phyloP scores from a whole-genome alignment of 2,797 vertebrate genomes.

The Takifugu ocellatus region DNA sequence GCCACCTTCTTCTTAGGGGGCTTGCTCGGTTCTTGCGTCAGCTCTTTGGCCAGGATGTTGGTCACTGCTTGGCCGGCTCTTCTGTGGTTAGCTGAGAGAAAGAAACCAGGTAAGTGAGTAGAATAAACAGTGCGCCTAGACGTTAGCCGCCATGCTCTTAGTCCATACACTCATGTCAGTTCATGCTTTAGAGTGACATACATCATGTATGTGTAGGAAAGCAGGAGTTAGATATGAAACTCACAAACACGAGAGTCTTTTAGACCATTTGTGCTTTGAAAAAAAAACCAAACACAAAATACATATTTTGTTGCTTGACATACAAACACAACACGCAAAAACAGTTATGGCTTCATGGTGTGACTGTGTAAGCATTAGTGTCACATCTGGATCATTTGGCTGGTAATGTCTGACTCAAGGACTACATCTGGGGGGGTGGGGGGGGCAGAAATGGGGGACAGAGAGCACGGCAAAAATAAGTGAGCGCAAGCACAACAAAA shows the following conservation, averaged over 20 bases:
- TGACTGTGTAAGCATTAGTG: conserved; percentile 25
- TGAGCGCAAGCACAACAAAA: conserved; percentile 5
- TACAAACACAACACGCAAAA: conserved; percentile 1
- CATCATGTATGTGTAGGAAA: conserved; percentile 18
- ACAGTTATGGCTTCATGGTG: conserved; percentile 3
- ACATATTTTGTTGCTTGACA: neutral
- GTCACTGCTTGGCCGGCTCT: conserved; percentile 85
- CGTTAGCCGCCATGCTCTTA: neutral
- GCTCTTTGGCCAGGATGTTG: conserved; percentile 84
- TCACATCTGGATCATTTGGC: conserved; percentile 27
- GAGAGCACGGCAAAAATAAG: neutral
- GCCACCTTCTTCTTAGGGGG: conserved; percentile 42
- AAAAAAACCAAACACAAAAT: conserved; percentile 10
- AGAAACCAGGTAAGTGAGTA: conserved; percentile 25
- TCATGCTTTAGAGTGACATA: conserved; percentile 27
- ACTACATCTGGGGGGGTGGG: neutral
- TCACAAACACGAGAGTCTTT: neutral
- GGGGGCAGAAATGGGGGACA: neutral
- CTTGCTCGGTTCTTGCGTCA: conserved; percentile 78
- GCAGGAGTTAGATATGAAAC: conserved; percentile 1
- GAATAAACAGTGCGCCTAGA: neutral
- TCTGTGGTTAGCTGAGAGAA: conserved; percentile 79
- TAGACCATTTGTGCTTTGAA: conserved; percentile 6
- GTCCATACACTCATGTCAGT: conserved; percentile 21
- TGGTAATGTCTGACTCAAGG: conserved; percentile 24